These are phyloP conservation scores for Alethe diademata DNA, from an alignment of 2,113 vertebrate genomes.

Conservation along the genomic window DNA sequence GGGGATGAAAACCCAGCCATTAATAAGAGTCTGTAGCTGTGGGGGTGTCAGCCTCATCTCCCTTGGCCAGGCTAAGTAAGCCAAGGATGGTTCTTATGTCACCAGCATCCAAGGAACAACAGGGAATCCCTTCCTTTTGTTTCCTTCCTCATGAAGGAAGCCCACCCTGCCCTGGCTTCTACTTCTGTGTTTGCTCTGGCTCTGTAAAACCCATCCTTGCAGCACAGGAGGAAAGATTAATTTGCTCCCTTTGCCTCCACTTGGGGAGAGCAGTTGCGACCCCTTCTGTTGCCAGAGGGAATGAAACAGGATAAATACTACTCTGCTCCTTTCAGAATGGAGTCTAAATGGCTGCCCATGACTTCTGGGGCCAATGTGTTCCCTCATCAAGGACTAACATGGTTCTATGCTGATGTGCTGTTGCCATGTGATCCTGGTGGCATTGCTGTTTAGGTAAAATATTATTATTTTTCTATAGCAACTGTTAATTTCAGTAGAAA, in stretches of 20 bases:
- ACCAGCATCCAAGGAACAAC: background rate
- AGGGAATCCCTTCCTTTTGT: background rate
- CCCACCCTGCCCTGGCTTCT: background rate
- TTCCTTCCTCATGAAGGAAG: background rate
- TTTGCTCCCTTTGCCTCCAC: background rate
- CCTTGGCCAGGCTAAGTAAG: background rate
- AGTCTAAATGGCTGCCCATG: background rate
- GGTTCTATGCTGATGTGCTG: background rate
- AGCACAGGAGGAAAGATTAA: background rate
- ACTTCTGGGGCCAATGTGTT: background rate
- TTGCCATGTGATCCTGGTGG: constrained; percentile 18
- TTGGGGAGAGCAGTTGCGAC: background rate
- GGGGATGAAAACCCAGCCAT: background rate
- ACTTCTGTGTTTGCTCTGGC: background rate
- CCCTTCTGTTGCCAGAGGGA: background rate
- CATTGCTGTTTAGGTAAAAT: background rate
- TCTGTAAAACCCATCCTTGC: background rate
- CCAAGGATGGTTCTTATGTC: background rate
- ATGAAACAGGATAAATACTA: background rate
- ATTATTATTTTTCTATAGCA: constrained; percentile 1
- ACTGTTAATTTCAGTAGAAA: background rate
- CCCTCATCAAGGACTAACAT: background rate
- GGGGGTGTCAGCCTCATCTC: background rate
- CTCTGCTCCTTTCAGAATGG: background rate
- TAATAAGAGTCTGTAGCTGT: background rate